Percentiles rank a stretch among this genome's conserved stretches.
Evolutionary conservation across 2,113 vertebrate genomes (phyloP).

Genomic region (Ceyx cyanopectus): DNA sequence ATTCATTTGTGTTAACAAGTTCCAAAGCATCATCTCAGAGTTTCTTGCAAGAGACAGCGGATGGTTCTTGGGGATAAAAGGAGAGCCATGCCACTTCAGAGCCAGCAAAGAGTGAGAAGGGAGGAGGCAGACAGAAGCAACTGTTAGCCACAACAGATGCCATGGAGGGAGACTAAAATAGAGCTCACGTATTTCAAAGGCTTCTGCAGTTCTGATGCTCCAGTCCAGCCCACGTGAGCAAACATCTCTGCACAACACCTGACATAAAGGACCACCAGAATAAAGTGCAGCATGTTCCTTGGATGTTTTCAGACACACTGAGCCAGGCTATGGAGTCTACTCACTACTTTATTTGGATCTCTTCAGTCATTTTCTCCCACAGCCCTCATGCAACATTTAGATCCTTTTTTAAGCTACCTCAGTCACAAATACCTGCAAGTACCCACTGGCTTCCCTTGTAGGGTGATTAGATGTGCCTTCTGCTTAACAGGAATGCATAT

Average conservation of each 20-base stretch:
- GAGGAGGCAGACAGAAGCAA: accelerated
- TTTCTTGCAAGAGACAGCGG: background rate
- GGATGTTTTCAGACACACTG: background rate
- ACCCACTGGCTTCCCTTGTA: background rate
- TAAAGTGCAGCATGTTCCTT: background rate
- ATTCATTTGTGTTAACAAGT: background rate
- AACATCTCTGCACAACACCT: conserved; percentile 4
- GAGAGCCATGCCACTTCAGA: background rate
- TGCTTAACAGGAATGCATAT: too few relatives aligned
- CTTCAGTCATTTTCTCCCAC: background rate
- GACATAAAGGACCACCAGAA: background rate
- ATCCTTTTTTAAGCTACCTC: background rate
- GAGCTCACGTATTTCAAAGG: background rate
- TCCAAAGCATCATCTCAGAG: background rate
- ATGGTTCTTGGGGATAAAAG: background rate
- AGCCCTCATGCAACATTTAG: background rate
- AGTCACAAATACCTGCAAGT: background rate
- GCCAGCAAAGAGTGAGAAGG: background rate
- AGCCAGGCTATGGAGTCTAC: background rate
- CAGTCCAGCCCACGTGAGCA: background rate
- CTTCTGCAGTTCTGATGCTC: background rate
- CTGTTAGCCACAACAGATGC: background rate
- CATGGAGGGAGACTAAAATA: background rate
- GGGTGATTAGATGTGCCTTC: background rate
- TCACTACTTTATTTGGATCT: background rate